Conservation (phyloP, 2,797 vertebrate species). For the Coracias cyanogaster region DNA sequence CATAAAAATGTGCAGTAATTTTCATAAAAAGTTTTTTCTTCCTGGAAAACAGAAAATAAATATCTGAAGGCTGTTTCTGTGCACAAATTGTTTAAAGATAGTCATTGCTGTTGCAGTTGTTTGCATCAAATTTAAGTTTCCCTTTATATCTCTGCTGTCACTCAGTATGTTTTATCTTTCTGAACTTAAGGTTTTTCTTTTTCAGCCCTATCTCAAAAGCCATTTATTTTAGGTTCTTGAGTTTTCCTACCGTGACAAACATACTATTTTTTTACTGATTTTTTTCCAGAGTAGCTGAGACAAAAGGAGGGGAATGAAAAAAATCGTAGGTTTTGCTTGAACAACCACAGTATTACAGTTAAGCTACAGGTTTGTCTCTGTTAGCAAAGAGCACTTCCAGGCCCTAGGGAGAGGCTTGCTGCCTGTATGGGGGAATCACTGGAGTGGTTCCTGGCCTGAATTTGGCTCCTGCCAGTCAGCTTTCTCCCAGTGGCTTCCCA, state of each 20-base stretch:
- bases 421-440: not conserved
- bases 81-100: not conserved
- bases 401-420: not conserved
- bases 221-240: not conserved
- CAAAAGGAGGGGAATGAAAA: not conserved
- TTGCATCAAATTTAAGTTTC: not conserved
- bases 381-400: not conserved
- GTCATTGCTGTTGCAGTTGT: not conserved
- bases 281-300: not conserved
- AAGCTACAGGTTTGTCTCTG: not conserved
- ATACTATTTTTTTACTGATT: not conserved
- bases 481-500: not conserved
- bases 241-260: not conserved
- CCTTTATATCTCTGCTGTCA: not conserved
- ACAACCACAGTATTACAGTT: not conserved
- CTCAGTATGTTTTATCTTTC: not conserved
- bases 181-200: not conserved
- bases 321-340: not conserved
- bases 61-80: not conserved
- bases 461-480: not conserved
- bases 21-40: not conserved
- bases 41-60: not conserved
- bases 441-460: not conserved
- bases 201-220: not conserved
- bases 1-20: not conserved